Conservation (phyloP, 2,797 vertebrate species). For the Liasis olivaceus region DNA sequence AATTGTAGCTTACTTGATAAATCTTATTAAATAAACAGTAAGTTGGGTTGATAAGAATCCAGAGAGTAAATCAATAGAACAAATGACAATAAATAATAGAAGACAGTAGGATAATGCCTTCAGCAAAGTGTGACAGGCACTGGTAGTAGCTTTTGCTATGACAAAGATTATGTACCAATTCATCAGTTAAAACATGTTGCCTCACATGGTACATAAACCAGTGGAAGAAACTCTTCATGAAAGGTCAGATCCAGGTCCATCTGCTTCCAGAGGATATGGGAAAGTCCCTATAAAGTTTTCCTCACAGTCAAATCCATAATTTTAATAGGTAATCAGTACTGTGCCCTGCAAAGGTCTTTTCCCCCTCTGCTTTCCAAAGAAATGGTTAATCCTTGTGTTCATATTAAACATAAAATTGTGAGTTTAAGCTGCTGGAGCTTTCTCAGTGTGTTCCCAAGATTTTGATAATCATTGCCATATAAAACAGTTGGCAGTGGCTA, state of each 20-base stretch:
- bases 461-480: conserved; percentile 30
- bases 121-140: not conserved
- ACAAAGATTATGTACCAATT: not conserved
- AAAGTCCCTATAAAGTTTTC: not conserved
- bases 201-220: not conserved
- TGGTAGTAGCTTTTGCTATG: not conserved
- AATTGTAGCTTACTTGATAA: not conserved
- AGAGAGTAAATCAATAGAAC: not conserved
- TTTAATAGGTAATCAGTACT: not conserved
- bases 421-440: not conserved
- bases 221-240: no score
- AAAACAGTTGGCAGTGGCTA: not conserved
- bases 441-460: not conserved
- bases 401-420: conserved; percentile 8
- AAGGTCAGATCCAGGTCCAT: not conserved
- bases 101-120: not conserved
- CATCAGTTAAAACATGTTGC: not conserved
- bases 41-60: not conserved
- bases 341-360: not conserved
- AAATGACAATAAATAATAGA: not conserved
- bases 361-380: not conserved
- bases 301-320: not conserved
- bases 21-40: not conserved
- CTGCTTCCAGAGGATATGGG: not conserved
- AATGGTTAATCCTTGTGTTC: conserved; percentile 11